Percentiles rank a stretch among this genome's conserved stretches.
These are phyloP conservation scores for Tachina fera DNA, from an alignment of 2,888 invertebrate species.

Conservation along the genomic window DNA sequence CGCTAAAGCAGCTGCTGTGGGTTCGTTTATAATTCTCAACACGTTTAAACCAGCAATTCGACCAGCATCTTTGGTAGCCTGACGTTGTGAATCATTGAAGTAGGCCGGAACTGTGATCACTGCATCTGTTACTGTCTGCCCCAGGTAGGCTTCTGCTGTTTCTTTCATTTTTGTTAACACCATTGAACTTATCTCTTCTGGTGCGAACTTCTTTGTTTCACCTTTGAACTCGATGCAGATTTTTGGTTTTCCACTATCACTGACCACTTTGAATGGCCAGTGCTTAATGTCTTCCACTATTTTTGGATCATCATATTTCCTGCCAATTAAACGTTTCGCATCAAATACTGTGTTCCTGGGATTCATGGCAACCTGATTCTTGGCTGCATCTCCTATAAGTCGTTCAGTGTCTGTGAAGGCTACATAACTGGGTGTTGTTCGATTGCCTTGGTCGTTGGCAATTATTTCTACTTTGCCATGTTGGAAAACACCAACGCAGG, in stretches of 20 bases:
- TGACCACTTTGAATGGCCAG: conserved; percentile 95
- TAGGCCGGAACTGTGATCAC: conserved; percentile 96
- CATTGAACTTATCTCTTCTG: conserved; percentile 96
- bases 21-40: conserved; percentile 95
- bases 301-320: conserved; percentile 92
- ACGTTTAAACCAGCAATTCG: conserved; percentile 95
- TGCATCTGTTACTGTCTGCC: conserved; percentile 91
- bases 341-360: conserved; percentile 95
- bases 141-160: conserved; percentile 94
- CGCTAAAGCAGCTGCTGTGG: conserved; percentile 95
- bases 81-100: conserved; percentile 94
- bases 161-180: conserved; percentile 96
- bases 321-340: conserved; percentile 96
- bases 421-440: conserved; percentile 71
- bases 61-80: conserved; percentile 97
- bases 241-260: conserved; percentile 91
- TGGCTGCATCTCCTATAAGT: conserved; percentile 88
- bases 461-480: conserved; percentile 93
- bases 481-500: conserved; percentile 92
- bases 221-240: conserved; percentile 94
- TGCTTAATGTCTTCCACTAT: conserved; percentile 97
- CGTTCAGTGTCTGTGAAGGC: conserved; percentile 78
- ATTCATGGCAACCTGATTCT: conserved; percentile 94
- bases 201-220: conserved; percentile 93
- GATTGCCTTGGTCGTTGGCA: conserved; percentile 90